Base-by-base conservation (phyloP, 2,888 invertebrate genomes). In the Platycheirus rosarum region DNA sequence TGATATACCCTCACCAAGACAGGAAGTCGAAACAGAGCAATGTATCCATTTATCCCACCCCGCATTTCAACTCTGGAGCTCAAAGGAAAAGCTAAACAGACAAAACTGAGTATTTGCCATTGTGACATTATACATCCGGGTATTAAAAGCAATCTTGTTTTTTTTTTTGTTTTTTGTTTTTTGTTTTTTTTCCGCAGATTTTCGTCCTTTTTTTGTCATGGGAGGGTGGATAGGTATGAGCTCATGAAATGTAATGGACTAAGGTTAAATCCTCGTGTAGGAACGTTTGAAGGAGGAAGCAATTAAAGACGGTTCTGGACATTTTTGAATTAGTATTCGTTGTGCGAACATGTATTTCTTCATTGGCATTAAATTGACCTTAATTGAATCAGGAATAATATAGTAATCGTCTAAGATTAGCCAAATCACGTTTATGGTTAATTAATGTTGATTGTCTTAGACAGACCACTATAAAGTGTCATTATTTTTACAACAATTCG, bases 121-220 rank as follows among this genome's bases (percentile, higher is more conserved):
- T 78, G 84, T 57, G 78, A 84, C 84, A 84, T 84, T 78, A 55
- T 84, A 84, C 84, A 84, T 84, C 84, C 78, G 84, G 78, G 84
- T 74, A 78, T 78, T 78, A 84, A 84, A 84, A 77, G 78, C 73
- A 78, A 69, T 84, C 74, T 68, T 23, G 73, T 62, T 68, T 68
- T 69, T 40, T 32, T 32, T 32, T 32, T 8, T 69, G 46, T 32
- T n/a, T n/a, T n/a, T n/a, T n/a, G n/a, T 32, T 32, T 32, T 8
- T 32, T 32, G 4, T 32, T 32, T 8, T 42, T 55, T 51, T 14
- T 16, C 40, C 3, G 26, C 23, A 18, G 18, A 42, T 32, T 37
- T 13, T 71, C 13, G 37, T 75, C 66, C 32, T 70, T 65, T 44
- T 44, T 44, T 49, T 48, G 40, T 53, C 13, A 16, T 29, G 37